Evolutionary conservation across 2,888 invertebrate genomes (phyloP).

Genomic region (Caenorhabditis sp.): DNA sequence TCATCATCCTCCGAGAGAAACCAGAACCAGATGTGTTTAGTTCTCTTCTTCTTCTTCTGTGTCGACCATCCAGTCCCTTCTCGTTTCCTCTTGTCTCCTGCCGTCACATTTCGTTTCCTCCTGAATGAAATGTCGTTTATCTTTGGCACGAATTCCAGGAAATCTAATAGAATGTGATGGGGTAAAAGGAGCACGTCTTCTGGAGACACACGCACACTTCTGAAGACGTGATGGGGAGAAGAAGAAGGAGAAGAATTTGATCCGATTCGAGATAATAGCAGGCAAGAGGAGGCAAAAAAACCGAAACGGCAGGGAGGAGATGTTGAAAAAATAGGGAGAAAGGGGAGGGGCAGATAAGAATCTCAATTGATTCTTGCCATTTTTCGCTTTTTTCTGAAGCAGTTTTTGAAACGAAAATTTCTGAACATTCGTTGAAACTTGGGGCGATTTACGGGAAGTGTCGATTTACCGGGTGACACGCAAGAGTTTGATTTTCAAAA

Average conservation of each 20-base stretch:
- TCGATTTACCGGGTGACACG: too few relatives aligned
- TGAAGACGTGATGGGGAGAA: not conserved
- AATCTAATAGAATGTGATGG: slow-evolving; percentile 36
- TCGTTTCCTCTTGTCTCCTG: too few relatives aligned
- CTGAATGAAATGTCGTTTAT: not conserved
- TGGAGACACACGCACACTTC: not conserved
- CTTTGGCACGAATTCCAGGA: slow-evolving; percentile 20
- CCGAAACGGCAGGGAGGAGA: slow-evolving; percentile 9
- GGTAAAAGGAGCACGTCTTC: slow-evolving; percentile 35
- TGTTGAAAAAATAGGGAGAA: slow-evolving; percentile 10
- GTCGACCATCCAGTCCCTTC: slow-evolving; percentile 9
- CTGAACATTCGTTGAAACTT: not conserved
- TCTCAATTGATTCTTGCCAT: not conserved
- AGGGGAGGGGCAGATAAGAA: slow-evolving; percentile 1
- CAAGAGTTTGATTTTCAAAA: too few relatives aligned
- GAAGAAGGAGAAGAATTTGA: not conserved
- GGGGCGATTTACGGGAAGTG: too few relatives aligned
- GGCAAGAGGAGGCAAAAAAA: slow-evolving; percentile 7
- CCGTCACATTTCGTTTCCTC: too few relatives aligned
- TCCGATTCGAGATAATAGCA: slow-evolving; percentile 52
- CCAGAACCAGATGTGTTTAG: slow-evolving; percentile 60
- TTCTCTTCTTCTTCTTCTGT: slow-evolving; percentile 21
- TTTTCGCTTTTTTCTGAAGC: not conserved
- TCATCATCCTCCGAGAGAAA: slow-evolving; percentile 29
- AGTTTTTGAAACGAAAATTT: not conserved